These are phyloP conservation scores for Burhinus bistriatus DNA, from an alignment of 2,113 vertebrate species.

Conservation along the genomic window DNA sequence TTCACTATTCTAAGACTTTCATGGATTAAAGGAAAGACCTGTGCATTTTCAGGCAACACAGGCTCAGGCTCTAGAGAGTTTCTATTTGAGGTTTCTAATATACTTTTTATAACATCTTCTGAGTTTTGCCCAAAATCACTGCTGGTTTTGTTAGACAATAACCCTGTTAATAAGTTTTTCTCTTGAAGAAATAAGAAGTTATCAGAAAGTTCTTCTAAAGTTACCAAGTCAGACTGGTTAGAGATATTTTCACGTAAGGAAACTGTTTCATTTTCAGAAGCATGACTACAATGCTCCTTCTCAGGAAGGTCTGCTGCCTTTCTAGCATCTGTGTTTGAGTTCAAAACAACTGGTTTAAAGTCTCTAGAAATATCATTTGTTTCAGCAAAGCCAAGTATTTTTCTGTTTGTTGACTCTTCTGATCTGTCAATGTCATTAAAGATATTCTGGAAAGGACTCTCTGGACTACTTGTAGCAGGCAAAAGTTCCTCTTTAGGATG, in stretches of 20 bases:
- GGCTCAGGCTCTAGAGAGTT: slow-evolving; percentile 65
- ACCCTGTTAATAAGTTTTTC: slow-evolving; percentile 81
- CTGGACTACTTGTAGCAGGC: slow-evolving; percentile 68
- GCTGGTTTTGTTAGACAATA: slow-evolving; percentile 47
- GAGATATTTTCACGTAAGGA: slow-evolving; percentile 44
- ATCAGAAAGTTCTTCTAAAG: slow-evolving; percentile 80
- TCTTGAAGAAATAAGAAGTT: slow-evolving; percentile 92
- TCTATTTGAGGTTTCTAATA: slow-evolving; percentile 71
- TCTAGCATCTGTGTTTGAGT: slow-evolving; percentile 8
- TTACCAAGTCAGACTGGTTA: slow-evolving; percentile 65
- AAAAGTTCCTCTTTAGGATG: slow-evolving; percentile 84
- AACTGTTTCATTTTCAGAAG: slow-evolving; percentile 61
- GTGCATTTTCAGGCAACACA: slow-evolving; percentile 23
- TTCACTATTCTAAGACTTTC: slow-evolving; percentile 47
- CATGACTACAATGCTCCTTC: not conserved
- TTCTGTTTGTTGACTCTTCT: slow-evolving; percentile 70
- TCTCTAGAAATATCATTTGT: slow-evolving; percentile 70
- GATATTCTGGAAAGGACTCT: slow-evolving; percentile 86
- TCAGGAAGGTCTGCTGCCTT: not conserved
- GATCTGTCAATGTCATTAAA: slow-evolving; percentile 79
- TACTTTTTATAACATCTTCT: slow-evolving; percentile 64
- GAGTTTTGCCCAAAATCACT: slow-evolving; percentile 59
- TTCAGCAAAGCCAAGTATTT: slow-evolving; percentile 80
- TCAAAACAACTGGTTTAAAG: slow-evolving; percentile 16
- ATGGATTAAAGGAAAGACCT: slow-evolving; percentile 51